These are phyloP conservation scores for Yponomeuta plumbellus DNA, from an alignment of 2,888 invertebrate genomes.

Conservation along the genomic window DNA sequence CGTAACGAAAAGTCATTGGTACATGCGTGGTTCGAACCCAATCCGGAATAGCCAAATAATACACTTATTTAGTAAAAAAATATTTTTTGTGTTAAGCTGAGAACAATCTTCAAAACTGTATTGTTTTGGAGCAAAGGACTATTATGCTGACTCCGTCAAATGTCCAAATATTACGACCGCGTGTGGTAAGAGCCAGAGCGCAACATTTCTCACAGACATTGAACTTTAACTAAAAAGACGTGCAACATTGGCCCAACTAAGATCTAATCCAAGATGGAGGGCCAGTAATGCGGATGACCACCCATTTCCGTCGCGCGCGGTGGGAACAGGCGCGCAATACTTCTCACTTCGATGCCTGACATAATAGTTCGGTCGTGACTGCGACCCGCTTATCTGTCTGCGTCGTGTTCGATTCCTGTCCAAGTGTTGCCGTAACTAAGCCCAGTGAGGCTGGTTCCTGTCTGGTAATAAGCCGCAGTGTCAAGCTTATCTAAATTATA, in stretches of 20 bases:
- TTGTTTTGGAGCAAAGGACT: too few species aligned
- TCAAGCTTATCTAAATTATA: neutral
- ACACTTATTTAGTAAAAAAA: too few species aligned
- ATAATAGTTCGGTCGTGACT: constrained; percentile 60
- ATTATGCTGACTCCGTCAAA: too few species aligned
- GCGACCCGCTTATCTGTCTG: constrained; percentile 51
- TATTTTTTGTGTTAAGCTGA: too few species aligned
- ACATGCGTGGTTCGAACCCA: too few species aligned
- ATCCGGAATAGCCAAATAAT: too few species aligned
- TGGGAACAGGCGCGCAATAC: constrained; percentile 5
- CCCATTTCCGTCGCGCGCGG: constrained; percentile 1
- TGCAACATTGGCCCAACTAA: neutral
- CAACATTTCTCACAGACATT: neutral
- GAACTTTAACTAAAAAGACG: neutral
- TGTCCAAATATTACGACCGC: too few species aligned
- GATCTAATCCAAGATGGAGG: neutral
- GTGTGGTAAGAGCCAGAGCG: neutral
- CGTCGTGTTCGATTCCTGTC: constrained; percentile 52
- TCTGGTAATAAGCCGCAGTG: neutral
- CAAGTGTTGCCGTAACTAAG: constrained; percentile 46
- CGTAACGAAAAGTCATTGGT: too few species aligned
- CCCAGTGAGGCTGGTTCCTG: constrained; percentile 27
- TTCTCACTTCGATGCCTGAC: constrained; percentile 23
- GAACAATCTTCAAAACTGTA: too few species aligned
- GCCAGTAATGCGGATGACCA: neutral